Conservation (phyloP, 2,113 vertebrate species). For the Hyaena hyaena region DNA sequence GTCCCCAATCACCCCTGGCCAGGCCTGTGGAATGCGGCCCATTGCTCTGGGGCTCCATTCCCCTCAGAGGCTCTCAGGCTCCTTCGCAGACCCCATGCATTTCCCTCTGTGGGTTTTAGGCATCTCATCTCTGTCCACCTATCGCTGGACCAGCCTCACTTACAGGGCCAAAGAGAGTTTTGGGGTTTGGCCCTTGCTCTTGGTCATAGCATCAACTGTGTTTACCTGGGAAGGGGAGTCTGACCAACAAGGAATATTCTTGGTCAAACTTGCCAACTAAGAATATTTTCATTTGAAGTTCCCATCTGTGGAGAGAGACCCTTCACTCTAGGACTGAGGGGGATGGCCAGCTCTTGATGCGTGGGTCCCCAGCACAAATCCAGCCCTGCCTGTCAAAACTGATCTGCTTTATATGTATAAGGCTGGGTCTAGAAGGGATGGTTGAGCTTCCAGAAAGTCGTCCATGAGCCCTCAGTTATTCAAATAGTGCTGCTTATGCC, state of each 20-base stretch:
- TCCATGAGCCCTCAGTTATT: background rate
- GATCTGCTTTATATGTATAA: background rate
- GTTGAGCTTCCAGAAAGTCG: background rate
- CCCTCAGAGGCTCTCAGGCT: background rate
- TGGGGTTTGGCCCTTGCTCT: background rate
- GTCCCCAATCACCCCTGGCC: background rate
- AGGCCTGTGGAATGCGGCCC: no score
- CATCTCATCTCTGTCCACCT: background rate
- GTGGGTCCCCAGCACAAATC: background rate
- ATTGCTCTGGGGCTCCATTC: background rate
- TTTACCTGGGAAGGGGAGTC: background rate
- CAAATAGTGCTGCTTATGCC: background rate
- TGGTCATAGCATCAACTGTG: accelerated
- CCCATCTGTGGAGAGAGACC: background rate
- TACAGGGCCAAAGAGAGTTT: background rate
- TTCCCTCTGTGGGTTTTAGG: background rate
- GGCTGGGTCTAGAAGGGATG: background rate
- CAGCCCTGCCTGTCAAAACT: background rate
- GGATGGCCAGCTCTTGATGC: background rate
- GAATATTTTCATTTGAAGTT: background rate
- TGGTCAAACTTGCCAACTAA: background rate
- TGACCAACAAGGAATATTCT: background rate
- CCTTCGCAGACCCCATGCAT: accelerated
- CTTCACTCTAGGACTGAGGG: background rate
- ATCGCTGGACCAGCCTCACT: background rate